Evolutionary conservation across 2,888 invertebrate species (phyloP), one percentile per base, ranked within the genome.

Genomic region (Aelia acuminata): DNA sequence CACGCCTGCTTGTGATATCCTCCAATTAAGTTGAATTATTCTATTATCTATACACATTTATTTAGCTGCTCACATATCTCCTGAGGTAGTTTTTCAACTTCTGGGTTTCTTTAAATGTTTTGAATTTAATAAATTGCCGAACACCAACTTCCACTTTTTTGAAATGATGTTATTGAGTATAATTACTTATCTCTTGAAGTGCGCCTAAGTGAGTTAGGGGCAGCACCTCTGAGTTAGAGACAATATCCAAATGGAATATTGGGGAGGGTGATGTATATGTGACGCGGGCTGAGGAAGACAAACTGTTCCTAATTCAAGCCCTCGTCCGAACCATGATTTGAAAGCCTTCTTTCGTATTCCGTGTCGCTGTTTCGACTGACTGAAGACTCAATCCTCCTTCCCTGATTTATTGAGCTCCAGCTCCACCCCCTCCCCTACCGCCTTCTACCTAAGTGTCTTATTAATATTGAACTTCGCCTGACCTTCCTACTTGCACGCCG

Each of bases 261-360:
- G 18, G 63, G 18, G 8, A 70, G 63, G 35, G 63, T 70, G 63
- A 70, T 35, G 35, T 70, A 70, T 70, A 35, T 35, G 63, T 31
- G 80, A 80, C 13, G n/a, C 10, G 43, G 39, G 35, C 11, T 43
- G 80, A 80, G 80, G 80, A 80, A 80, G 80, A 80, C 80, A 80
- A 80, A 80, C 80, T 15, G 43, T n/a, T 80, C 43, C 80, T 75
- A 75, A 75, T 75, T 75, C 75, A 75, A 22, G 39, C 39, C 75
- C 75, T 75, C n/a, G 43, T 4, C n/a, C 80, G 43, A 47, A 43
- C 43, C 80, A 80, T 80, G 80, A 80, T 80, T 80, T 80, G 80
- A 80, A 80, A 80, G 80, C 80, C 80, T 47, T 43, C 80, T 80
- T 80, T 80, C 80, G 80, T 80, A 80, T 80, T 80, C 80, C 80